phyloP scores from a whole-genome alignment of 1,140 invertebrate genomes.

The Oedothorax gibbosus region DNA sequence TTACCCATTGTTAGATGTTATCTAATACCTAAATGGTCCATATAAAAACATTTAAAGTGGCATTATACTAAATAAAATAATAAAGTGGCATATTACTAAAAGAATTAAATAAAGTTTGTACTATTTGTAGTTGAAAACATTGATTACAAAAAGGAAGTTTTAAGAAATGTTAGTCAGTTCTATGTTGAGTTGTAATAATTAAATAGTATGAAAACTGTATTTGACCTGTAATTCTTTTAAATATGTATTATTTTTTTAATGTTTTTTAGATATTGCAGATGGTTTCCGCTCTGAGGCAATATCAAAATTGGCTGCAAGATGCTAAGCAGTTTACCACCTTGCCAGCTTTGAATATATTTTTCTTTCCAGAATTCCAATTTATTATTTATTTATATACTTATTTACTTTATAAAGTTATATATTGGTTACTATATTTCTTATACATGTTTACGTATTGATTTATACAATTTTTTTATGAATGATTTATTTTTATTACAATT shows the following conservation, averaged over 20 bases:
- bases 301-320: constrained; percentile 2
- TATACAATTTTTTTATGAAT: no score
- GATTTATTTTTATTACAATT: no score
- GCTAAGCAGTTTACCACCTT: neutral
- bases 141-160: no score
- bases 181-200: neutral
- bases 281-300: neutral
- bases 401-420: neutral
- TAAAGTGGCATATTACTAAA: no score
- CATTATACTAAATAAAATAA: no score
- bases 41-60: no score
- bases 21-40: no score
- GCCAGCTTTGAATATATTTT: neutral
- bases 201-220: neutral
- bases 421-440: neutral
- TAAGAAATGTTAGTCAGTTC: neutral
- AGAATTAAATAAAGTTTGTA: no score
- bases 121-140: no score
- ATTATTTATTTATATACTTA: neutral
- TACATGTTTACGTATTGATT: no score
- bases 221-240: neutral
- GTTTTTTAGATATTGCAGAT: neutral
- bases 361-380: neutral
- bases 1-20: no score
- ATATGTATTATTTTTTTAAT: neutral